phyloP scores from a whole-genome alignment of 2,888 invertebrate genomes.

The Quadroppia sp. region DNA sequence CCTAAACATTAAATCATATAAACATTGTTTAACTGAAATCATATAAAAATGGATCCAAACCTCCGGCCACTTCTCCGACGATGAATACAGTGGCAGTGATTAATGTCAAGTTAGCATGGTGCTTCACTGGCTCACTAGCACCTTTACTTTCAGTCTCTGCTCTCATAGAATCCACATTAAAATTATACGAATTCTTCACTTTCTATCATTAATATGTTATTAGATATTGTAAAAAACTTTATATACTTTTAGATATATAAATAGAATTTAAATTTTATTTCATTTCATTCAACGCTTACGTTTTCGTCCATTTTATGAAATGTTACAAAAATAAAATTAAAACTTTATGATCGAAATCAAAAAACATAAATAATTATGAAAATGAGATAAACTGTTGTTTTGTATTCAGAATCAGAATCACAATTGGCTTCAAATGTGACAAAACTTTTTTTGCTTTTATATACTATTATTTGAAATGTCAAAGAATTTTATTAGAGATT shows the following conservation, averaged over 20 bases:
- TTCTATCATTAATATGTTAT: neutral
- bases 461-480: too few species aligned
- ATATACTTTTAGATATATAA: neutral
- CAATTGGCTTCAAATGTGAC: too few species aligned
- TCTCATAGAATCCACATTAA: neutral
- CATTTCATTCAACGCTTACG: neutral
- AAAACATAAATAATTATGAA: neutral
- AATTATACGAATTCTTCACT: neutral
- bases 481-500: too few species aligned
- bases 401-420: too few species aligned
- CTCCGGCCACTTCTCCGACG: slow-evolving; percentile 24
- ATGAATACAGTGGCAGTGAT: slow-evolving; percentile 1
- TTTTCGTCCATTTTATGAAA: neutral
- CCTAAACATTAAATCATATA: slow-evolving; percentile 6
- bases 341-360: neutral
- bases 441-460: too few species aligned
- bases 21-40: neutral
- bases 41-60: neutral
- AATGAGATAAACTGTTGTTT: too few species aligned
- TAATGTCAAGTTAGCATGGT: neutral
- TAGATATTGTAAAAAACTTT: neutral
- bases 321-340: neutral
- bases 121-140: neutral
- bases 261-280: neutral
- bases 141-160: neutral